Percentiles rank a stretch among this genome's conserved stretches.
Evolutionary conservation across 30 jellyfish, hydroid and myxozoan species (phyloP).

Genomic region (Hydractinia symbiolongicarpus): DNA sequence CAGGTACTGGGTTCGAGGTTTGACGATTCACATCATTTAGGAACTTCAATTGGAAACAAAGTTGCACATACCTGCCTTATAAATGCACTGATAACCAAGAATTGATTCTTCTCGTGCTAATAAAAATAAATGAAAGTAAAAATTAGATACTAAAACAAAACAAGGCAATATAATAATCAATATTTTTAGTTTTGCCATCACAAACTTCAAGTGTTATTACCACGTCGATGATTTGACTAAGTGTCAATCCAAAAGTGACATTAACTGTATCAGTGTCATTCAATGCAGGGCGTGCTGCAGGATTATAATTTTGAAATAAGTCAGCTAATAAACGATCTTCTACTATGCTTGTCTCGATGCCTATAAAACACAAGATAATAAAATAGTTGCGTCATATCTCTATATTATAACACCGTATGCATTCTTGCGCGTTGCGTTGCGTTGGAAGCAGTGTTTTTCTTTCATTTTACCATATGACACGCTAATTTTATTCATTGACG

Average conservation of each 20-base stretch:
- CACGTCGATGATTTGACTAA: conserved; percentile 89
- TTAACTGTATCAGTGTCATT: conserved; percentile 55
- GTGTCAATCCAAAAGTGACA: conserved; percentile 77
- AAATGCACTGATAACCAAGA: conserved; percentile 77
- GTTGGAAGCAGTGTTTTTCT: no score
- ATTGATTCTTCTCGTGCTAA: conserved; percentile 86
- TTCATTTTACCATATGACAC: no score
- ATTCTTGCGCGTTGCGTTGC: no score
- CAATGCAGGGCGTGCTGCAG: conserved; percentile 76
- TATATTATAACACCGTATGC: neutral
- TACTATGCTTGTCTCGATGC: conserved; percentile 39
- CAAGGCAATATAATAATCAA: no score
- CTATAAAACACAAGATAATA: conserved; percentile 18
- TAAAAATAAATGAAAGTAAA: neutral
- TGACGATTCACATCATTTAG: no score
- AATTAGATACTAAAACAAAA: neutral
- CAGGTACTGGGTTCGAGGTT: no score
- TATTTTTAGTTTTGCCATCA: no score
- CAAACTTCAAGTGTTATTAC: no score
- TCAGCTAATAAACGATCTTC: conserved; percentile 54
- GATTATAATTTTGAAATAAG: conserved; percentile 43
- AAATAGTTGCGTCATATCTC: no score
- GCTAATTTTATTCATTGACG: no score
- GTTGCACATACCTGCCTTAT: conserved; percentile 60
- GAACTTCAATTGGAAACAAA: no score